Percentiles rank a stretch among this genome's conserved stretches.
phyloP scores from a whole-genome alignment of 2,888 invertebrate species.

The Agapostemon virescens region DNA sequence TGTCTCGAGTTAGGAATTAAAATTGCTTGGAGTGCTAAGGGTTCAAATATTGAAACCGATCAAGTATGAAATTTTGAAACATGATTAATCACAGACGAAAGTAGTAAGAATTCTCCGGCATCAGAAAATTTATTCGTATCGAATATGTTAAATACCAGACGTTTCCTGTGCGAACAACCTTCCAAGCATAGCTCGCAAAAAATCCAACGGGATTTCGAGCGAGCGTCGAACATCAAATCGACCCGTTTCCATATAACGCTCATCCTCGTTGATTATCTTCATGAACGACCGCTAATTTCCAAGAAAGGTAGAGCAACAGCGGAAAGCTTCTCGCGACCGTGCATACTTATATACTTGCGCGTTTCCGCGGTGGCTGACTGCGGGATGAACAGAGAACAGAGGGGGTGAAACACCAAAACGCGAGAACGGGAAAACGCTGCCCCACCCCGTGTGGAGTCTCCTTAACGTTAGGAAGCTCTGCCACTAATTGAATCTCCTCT shows the following conservation, averaged over 20 bases:
- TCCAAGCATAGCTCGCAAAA: too few relatives aligned
- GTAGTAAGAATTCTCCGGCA: background rate
- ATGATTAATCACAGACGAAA: too few relatives aligned
- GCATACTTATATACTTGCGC: conserved; percentile 20
- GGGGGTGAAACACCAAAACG: conserved; percentile 5
- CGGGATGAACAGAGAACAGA: conserved; percentile 12
- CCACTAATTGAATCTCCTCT: conserved; percentile 80
- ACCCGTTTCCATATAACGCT: background rate
- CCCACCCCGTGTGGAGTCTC: conserved; percentile 75
- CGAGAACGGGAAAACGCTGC: conserved; percentile 37
- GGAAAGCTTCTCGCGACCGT: background rate
- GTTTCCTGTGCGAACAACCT: background rate
- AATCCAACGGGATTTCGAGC: background rate
- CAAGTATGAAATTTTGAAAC: too few relatives aligned
- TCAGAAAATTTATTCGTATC: too few relatives aligned
- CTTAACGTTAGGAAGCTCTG: conserved; percentile 80
- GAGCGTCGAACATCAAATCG: background rate
- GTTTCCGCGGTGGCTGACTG: conserved; percentile 35
- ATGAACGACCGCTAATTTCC: conserved; percentile 25
- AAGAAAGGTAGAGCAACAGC: conserved; percentile 1
- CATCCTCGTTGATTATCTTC: conserved; percentile 15
- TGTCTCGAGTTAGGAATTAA: too few relatives aligned
- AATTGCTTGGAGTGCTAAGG: too few relatives aligned
- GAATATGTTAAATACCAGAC: background rate
- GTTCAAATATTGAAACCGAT: too few relatives aligned